phyloP scores from a whole-genome alignment of 2,888 invertebrate genomes.

The Lymantria dispar region DNA sequence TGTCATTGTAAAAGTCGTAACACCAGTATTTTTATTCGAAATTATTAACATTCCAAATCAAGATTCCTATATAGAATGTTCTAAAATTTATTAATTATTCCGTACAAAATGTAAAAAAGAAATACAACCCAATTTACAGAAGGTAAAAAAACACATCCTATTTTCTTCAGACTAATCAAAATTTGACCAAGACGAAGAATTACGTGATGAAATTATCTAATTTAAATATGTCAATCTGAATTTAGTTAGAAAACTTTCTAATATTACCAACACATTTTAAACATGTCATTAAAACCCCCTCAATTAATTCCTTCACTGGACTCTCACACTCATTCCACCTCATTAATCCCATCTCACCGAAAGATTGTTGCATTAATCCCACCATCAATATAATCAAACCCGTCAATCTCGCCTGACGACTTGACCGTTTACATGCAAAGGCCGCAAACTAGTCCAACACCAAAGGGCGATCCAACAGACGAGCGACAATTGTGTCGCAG shows the following conservation, averaged over 20 bases:
- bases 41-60: too few species aligned
- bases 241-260: not conserved
- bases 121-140: too few species aligned
- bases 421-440: slow-evolving; percentile 10
- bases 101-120: too few species aligned
- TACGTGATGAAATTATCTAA: not conserved
- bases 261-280: not conserved
- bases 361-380: slow-evolving; percentile 10
- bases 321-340: slow-evolving; percentile 27
- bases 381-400: slow-evolving; percentile 8
- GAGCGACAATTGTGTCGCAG: not conserved
- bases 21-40: too few species aligned
- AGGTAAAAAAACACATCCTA: too few species aligned
- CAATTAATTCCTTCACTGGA: slow-evolving; percentile 1
- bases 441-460: slow-evolving; percentile 6
- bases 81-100: too few species aligned
- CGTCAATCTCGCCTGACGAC: slow-evolving; percentile 9
- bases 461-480: slow-evolving; percentile 3
- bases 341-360: slow-evolving; percentile 20
- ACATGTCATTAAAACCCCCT: not conserved
- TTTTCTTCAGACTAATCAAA: too few species aligned
- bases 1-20: not conserved
- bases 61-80: too few species aligned
- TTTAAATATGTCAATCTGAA: not conserved
- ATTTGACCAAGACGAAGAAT: not conserved